Evolutionary conservation across 2,888 invertebrate species (phyloP), one percentile per base, ranked within the genome.

Genomic region (Caenorhabditis auriculariae): DNA sequence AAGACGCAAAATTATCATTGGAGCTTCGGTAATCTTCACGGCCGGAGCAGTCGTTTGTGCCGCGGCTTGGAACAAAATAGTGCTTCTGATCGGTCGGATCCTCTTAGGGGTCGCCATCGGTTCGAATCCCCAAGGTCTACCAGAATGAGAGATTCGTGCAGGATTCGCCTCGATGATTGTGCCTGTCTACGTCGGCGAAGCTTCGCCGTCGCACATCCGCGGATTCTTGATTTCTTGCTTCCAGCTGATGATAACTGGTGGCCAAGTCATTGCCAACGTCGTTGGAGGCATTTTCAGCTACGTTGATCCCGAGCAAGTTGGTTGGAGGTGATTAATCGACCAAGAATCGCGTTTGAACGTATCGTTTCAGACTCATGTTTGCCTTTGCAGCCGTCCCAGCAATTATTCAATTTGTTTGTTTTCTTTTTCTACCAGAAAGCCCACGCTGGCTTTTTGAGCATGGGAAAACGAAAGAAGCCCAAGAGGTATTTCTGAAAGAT

Each of bases 111-210:
- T 78, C 6, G 78, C 76, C 4, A 74, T 78, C 39, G 78, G 72
- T 72, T n/a, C 48, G 46, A 32, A 4, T 52, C 9, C 5, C 37
- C 17, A 41, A 12, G 7, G 24, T 41, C 41, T 9, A 41, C 9
- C 9, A n/a, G 2, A 15, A 12, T 44, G 19, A 15, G 39, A 23
- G 15, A 47, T 15, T 43, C 27, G 41, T 43, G 1, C 41, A 72
- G 74, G 79, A 3, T 68, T 79, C 44, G 75, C 79, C 2, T 78
- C 77, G 3, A 86, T 85, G 85, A 84, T 84, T 35, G 84, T 86
- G 3, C 86, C 87, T 2, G 83, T 87, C 62, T 87, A 86, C 74
- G 85, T 87, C 37, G 85, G 85, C 24, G 87, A 87, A 76, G 82
- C 83, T 48, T 83, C 86, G 0, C 85, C 86, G 2, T 65, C 83